These are phyloP conservation scores for Argyrosomus japonicus DNA, from an alignment of 2,113 vertebrate genomes.

Conservation along the genomic window DNA sequence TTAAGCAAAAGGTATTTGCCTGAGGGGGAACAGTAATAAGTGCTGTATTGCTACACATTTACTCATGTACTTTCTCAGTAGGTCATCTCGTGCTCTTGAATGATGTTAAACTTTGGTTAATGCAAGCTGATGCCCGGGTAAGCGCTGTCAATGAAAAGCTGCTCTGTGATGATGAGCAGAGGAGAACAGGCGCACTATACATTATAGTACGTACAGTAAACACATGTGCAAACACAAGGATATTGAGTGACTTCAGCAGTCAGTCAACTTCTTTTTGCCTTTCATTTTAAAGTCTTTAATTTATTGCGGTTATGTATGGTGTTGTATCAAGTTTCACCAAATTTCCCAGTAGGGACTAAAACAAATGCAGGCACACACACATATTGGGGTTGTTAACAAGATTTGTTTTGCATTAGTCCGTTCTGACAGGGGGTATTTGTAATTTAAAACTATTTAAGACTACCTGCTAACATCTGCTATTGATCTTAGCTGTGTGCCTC, in stretches of 20 bases:
- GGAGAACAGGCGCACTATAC: constrained; percentile 10
- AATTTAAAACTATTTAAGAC: constrained; percentile 81
- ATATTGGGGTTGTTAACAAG: constrained; percentile 61
- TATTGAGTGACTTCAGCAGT: constrained; percentile 3
- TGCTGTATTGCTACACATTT: constrained; percentile 90
- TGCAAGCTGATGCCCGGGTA: constrained; percentile 84
- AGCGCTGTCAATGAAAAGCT: constrained; percentile 61
- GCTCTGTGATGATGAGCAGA: constrained; percentile 49
- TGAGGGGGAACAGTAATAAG: constrained; percentile 96
- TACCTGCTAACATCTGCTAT: constrained; percentile 84
- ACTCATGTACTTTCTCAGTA: constrained; percentile 90
- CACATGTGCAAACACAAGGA: constrained; percentile 28
- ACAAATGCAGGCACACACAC: constrained; percentile 29
- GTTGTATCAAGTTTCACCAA: constrained; percentile 15
- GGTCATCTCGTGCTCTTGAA: constrained; percentile 91
- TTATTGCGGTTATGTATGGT: neutral
- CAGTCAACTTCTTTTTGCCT: constrained; percentile 3
- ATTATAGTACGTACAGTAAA: neutral
- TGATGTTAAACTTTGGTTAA: constrained; percentile 90
- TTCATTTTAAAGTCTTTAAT: constrained; percentile 21
- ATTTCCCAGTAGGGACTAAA: constrained; percentile 35
- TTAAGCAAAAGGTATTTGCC: constrained; percentile 96
- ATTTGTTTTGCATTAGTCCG: constrained; percentile 79
- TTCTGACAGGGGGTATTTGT: constrained; percentile 81
- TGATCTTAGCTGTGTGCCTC: constrained; percentile 85